Base-by-base conservation (phyloP, 2,888 invertebrate genomes). In the Melanargia galathea region DNA sequence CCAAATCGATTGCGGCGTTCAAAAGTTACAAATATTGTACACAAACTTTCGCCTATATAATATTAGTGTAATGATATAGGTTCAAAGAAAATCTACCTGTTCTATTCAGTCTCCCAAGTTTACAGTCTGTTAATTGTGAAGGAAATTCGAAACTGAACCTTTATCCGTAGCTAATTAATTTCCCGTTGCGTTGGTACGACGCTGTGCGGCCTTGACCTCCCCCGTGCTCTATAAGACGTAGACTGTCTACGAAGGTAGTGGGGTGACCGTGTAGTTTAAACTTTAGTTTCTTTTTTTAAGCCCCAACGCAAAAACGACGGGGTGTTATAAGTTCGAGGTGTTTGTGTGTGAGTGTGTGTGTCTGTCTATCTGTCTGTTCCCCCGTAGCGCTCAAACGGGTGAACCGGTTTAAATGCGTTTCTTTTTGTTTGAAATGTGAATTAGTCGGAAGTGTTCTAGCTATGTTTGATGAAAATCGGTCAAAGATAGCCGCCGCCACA, bases 181-280 rank as follows among this genome's bases (percentile, higher is more conserved):
- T 55, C 26, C 11, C 40, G 40, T 55, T 26, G 40, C 55, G n/a
- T n/a, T n/a, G n/a, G n/a, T n/a, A n/a, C n/a, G 40, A 55, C 24
- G 43, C 2, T 10, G 55, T 13, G 20, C 40, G 55, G 26, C 55
- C 55, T 55, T 55, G 55, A 55, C 55, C 55, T 10, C 43, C 40
- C 40, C 55, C 24, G 16, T 1, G 16, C 35, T 54, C 38, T 13
- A n/a, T n/a, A n/a, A 55, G 38, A 38, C 54, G 54, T 55, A 55
- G 40, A 16, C 40, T 11, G 55, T 55, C 55, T 55, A 55, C 55
- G 26, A 24, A 26, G 33, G 7, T 20, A 13, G 10, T 20, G 6
- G 52, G 35, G 52, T 35, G 20, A 43, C 40, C 43, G 26, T 16
- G 55, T 18, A 11, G 24, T 20, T 22, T n/a, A 18, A 22, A 4